Base-by-base conservation (phyloP, 2,113 vertebrate species). In the Caranx melampygus region DNA sequence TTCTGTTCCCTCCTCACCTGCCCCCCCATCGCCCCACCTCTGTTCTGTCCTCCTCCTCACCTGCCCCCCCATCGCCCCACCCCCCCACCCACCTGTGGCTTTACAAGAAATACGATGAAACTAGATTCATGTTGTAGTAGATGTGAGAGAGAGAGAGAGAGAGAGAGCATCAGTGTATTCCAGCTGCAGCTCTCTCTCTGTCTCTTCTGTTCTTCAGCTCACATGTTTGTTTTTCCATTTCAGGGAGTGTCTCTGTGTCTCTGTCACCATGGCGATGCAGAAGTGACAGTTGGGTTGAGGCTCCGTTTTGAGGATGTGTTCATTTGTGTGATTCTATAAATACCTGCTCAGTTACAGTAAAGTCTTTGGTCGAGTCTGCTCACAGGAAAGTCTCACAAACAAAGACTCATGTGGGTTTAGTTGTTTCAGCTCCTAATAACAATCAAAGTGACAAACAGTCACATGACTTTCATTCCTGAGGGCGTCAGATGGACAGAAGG, bases 301-400 rank as follows among this genome's bases (percentile, higher is more conserved):
- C 63, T 74, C 75, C 75, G 69, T 82, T 88, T 61, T 86, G 76
- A 83, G 87, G 76, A 85, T 67, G 74, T 73, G 62, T 81, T 86
- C 68, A 74, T 74, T 74, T 85, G 54, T 79, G 54, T 71, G 49
- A 67, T 69, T 82, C 89, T 90, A 90, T 86, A 89, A 92, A 92
- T 89, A 92, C 52, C 65, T 58, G 80, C 67, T 90, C 49, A 55
- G 65, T 84, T 85, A 72, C 81, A 87, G 45, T 10, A 34, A 13
- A 35, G 51, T 70, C 52, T 88, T 77, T 60, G 55, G 75, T 65
- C 72, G 34, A 49, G 13, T 63, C 44, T 70, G 26, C 62, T 81
- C 42, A 62, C 13, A 49, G 68, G 21, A 73, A 76, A 70, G 54
- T 63, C 45, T 3, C 45, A 18, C 62, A 62, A 18, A 18, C 52